Conservation (phyloP, 2,888 invertebrate species). For the Steinernema hermaphroditum region DNA sequence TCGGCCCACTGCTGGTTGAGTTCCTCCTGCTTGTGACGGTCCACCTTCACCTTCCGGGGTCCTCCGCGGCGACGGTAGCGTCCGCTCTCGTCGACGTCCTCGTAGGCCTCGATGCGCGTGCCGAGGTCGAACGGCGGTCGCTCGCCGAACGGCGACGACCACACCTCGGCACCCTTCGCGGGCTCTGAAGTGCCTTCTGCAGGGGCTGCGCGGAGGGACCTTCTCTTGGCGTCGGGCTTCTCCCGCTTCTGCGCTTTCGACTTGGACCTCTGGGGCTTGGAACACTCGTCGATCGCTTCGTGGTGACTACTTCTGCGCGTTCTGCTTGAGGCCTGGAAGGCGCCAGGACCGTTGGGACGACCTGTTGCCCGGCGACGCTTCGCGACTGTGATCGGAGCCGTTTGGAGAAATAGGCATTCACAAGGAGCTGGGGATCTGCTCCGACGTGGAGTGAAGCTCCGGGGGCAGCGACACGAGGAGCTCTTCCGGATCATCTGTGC, state of each 20-base stretch:
- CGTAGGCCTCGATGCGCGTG: conserved; percentile 58
- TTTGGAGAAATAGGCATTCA: too few species aligned
- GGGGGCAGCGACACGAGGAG: too few species aligned
- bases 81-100: conserved; percentile 57
- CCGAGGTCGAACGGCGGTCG: conserved; percentile 43
- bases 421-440: too few species aligned
- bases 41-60: background rate
- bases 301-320: background rate
- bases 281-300: background rate
- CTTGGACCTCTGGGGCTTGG: background rate
- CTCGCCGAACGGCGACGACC: conserved; percentile 16
- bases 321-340: conserved; percentile 9
- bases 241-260: background rate
- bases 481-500: too few species aligned
- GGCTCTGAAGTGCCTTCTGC: background rate
- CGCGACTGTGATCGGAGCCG: too few species aligned
- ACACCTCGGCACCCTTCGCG: background rate
- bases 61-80: conserved; percentile 23
- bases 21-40: conserved; percentile 3
- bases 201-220: background rate
- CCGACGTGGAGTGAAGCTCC: too few species aligned
- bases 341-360: background rate
- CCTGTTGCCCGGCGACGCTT: conserved; percentile 25
- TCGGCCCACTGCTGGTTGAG: conserved; percentile 34
- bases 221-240: background rate